Evolutionary conservation across 2,888 invertebrate species (phyloP).

Genomic region (Leptinotarsa haldemani): DNA sequence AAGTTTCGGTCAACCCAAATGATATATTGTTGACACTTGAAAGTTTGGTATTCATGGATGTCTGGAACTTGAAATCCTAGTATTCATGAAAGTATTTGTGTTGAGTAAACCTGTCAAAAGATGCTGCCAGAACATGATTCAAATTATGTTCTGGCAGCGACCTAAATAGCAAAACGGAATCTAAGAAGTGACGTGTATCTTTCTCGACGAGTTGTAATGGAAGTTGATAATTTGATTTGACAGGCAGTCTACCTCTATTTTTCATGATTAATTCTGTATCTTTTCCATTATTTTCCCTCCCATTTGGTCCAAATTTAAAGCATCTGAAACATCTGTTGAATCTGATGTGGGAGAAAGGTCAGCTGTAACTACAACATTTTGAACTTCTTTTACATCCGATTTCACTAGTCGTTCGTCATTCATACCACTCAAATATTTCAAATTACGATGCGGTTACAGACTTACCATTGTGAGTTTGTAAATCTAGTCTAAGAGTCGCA

Average conservation of each 20-base stretch:
- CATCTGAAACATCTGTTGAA: not conserved
- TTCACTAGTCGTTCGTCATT: constrained; percentile 19
- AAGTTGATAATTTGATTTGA: too few species aligned
- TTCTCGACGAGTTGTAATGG: too few species aligned
- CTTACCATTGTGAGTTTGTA: constrained; percentile 66
- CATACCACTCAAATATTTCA: not conserved
- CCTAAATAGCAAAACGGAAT: too few species aligned
- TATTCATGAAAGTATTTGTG: not conserved
- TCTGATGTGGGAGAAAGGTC: not conserved
- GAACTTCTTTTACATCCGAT: constrained; percentile 24
- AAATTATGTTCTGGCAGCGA: too few species aligned
- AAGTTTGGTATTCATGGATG: too few species aligned
- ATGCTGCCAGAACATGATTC: not conserved
- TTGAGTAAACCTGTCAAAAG: not conserved
- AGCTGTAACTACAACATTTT: constrained; percentile 1
- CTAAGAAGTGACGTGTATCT: too few species aligned
- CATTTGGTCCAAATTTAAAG: not conserved
- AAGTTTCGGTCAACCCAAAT: too few species aligned
- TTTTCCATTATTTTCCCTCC: too few species aligned
- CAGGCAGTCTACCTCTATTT: too few species aligned
- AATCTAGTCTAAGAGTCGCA: constrained; percentile 69
- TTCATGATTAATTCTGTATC: too few species aligned
- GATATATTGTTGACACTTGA: too few species aligned
- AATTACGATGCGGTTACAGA: constrained; percentile 62
- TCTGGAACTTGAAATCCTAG: not conserved